Conservation (phyloP, 2,888 invertebrate genomes). For the Eristalinus sepulchralis region DNA sequence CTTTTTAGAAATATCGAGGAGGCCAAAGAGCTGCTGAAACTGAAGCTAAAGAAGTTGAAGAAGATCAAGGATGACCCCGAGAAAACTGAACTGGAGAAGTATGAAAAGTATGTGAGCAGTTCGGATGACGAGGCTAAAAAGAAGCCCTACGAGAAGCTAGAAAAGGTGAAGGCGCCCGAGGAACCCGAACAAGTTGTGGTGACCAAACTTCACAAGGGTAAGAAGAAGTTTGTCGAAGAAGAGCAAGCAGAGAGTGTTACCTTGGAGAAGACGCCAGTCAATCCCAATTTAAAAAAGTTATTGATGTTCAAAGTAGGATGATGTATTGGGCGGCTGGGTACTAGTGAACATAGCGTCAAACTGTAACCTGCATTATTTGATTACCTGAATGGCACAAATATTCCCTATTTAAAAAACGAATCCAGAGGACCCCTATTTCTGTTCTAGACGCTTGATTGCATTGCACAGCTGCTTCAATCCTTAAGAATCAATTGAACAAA, state of each 20-base stretch:
- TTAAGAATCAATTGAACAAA: no score
- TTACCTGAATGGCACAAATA: no score
- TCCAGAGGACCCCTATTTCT: no score
- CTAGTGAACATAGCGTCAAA: no score
- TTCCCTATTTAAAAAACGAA: no score
- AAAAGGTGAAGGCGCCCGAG: constrained; percentile 76
- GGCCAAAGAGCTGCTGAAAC: constrained; percentile 85
- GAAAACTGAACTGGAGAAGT: constrained; percentile 82
- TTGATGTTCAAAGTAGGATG: no score
- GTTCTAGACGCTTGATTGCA: no score
- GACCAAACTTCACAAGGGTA: constrained; percentile 82
- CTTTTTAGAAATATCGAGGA: constrained; percentile 88
- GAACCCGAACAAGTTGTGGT: constrained; percentile 78
- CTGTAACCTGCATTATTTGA: no score
- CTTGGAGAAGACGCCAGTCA: constrained; percentile 82
- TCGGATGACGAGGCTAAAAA: constrained; percentile 77
- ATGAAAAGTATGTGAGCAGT: constrained; percentile 80
- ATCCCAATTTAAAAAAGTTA: no score
- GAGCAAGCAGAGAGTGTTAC: constrained; percentile 81
- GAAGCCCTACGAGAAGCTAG: constrained; percentile 79
- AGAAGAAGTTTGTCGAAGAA: constrained; percentile 80
- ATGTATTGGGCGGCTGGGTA: no score
- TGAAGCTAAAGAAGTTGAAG: constrained; percentile 84
- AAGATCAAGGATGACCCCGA: constrained; percentile 84
- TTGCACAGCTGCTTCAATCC: no score